Evolutionary conservation across 1,140 invertebrate genomes (phyloP).

Genomic region (Zaprionus vittiger): DNA sequence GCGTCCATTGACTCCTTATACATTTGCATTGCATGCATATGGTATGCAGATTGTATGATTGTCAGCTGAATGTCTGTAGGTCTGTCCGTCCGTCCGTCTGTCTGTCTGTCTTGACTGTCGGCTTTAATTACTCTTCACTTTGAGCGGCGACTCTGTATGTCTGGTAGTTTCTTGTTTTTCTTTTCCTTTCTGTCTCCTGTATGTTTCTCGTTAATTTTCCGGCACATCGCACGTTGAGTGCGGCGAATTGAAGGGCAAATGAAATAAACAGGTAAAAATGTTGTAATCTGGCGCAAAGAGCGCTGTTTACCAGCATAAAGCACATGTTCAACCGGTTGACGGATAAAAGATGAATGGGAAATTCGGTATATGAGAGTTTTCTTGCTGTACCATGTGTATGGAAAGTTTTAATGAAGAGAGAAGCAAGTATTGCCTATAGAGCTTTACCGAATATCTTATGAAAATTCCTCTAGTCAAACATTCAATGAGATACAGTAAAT

Average conservation of each 20-base stretch:
- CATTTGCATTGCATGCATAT: conserved; percentile 42
- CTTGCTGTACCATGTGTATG: background rate
- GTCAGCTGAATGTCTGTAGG: conserved; percentile 8
- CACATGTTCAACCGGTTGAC: background rate
- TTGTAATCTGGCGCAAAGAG: conserved; percentile 47
- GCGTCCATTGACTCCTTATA: conserved; percentile 41
- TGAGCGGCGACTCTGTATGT: conserved; percentile 1
- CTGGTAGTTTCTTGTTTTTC: background rate
- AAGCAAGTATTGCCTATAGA: background rate
- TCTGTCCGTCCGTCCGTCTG: background rate
- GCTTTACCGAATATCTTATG: too few relatives aligned
- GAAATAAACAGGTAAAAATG: conserved; percentile 52
- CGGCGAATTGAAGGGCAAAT: conserved; percentile 55
- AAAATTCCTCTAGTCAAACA: too few relatives aligned
- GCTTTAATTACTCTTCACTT: conserved; percentile 50
- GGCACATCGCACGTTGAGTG: conserved; percentile 60
- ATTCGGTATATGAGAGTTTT: background rate
- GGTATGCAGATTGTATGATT: conserved; percentile 31
- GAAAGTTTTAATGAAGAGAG: background rate
- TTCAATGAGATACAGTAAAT: too few relatives aligned
- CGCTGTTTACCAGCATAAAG: conserved; percentile 9
- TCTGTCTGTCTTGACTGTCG: background rate
- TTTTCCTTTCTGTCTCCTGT: background rate
- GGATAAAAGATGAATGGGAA: background rate
- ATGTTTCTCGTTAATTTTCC: conserved; percentile 47